Evolutionary conservation across 2,797 vertebrate genomes (phyloP).

Genomic region (Neosilurus hyrtlii): DNA sequence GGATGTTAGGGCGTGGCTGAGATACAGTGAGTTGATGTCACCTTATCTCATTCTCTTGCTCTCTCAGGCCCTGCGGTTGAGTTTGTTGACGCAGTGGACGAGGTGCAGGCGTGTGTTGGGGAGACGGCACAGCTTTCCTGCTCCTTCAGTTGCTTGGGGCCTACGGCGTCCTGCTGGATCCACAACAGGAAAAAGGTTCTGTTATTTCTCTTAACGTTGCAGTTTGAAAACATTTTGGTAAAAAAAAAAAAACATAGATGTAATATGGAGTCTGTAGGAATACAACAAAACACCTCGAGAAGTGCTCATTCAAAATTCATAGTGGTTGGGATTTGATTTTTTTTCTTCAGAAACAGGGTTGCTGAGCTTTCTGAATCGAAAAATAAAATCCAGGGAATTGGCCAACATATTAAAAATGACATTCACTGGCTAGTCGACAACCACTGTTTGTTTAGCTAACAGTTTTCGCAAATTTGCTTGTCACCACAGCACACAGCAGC

Average conservation of each 20-base stretch:
- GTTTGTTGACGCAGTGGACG: slow-evolving; percentile 66
- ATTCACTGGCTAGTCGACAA: no score
- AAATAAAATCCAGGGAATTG: no score
- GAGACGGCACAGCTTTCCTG: slow-evolving; percentile 65
- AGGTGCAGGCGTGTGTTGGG: slow-evolving; percentile 68
- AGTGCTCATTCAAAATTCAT: not conserved
- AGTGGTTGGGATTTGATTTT: not conserved
- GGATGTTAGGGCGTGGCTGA: not conserved
- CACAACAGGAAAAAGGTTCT: slow-evolving; percentile 73
- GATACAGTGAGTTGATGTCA: not conserved
- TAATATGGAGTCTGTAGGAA: not conserved
- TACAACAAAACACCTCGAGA: not conserved
- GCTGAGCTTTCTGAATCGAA: no score
- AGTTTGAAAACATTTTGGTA: not conserved
- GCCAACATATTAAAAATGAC: no score
- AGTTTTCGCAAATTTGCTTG: no score
- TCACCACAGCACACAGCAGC: no score
- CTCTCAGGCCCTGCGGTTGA: slow-evolving; percentile 62
- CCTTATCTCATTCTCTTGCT: not conserved
- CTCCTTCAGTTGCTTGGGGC: slow-evolving; percentile 64
- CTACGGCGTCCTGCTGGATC: slow-evolving; percentile 79
- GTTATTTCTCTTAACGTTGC: not conserved
- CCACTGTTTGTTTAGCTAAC: no score
- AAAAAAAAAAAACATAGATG: not conserved
- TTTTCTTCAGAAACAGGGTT: no score